Base-by-base conservation (phyloP, 2,888 invertebrate genomes). In the Eilema sororculum region DNA sequence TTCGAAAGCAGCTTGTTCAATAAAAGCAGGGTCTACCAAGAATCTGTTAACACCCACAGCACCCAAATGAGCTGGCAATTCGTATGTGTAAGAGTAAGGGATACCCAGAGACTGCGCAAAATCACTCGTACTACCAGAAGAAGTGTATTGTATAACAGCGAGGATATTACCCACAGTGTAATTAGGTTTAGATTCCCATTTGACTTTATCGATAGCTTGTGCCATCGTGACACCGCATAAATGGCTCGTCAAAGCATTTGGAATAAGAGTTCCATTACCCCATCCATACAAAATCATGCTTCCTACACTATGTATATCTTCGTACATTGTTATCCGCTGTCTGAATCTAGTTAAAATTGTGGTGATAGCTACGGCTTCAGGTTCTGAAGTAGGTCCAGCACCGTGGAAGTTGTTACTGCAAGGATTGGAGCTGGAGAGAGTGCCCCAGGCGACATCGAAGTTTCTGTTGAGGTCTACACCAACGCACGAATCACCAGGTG, bases 381-480 rank as follows among this genome's bases (percentile, higher is more conserved):
- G 95, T 86, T 97, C 97, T 0, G 97, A 97, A 89, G 97, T 97
- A 0, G 97, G 86, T 0, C 84, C 74, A 0, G 91, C 85, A 0
- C 98, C 98, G 52, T 96, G 96, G 91, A 95, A 98, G 6, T 94
- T 96, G 0, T 97, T 96, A 0, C 87, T 77, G 86, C 97, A 98
- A 2, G 93, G 95, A 65, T 84, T 87, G 75, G 64, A 78, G 76
- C 96, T 96, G 57, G 94, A 93, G 0, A 86, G 87, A 2, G 95
- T 92, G 1, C 96, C 96, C 97, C 97, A 98, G 74, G 96, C 92
- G 79, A 95, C 95, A 70, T 95, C 97, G 81, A 97, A 98, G 90
- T 98, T 98, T 13, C 98, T 93, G 89, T 98, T 98, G 0, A 96
- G 96, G 85, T 98, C 98, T 0, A 96, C 96, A 0, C 98, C 98